A percentile compares a stretch with the other conserved stretches of the same genome.
Conservation (phyloP, 2,113 vertebrate species). For the Bombycilla garrulus region DNA sequence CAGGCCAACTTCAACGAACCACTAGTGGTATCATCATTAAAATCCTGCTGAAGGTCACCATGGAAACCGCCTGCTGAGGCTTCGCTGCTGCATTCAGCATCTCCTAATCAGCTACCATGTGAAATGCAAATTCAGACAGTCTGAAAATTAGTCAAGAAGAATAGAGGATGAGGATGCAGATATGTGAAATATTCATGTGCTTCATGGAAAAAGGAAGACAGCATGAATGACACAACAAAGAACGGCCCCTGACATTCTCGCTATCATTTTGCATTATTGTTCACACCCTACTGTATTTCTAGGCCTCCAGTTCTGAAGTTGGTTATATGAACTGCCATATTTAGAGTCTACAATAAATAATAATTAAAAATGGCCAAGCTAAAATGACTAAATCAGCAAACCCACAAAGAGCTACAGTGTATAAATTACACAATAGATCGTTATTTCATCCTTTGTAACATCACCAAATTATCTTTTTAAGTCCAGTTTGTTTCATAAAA, state of each 20-base stretch:
- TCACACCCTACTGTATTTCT: slow-evolving; percentile 89
- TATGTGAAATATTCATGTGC: slow-evolving; percentile 99
- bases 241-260: slow-evolving; percentile 89
- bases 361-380: slow-evolving; percentile 70
- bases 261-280: slow-evolving; percentile 88
- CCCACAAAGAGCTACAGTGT: not conserved
- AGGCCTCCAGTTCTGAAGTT: slow-evolving; percentile 73
- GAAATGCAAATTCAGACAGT: slow-evolving; percentile 99
- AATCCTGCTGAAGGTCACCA: slow-evolving; percentile 91
- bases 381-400: slow-evolving; percentile 55
- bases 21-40: slow-evolving; percentile 94
- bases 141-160: slow-evolving; percentile 98
- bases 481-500: not conserved
- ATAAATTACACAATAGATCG: slow-evolving; percentile 21
- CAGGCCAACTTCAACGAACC: slow-evolving; percentile 87
- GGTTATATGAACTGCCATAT: slow-evolving; percentile 68
- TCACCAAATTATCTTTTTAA: slow-evolving; percentile 10
- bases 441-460: not conserved
- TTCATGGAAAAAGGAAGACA: slow-evolving; percentile 85
- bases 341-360: slow-evolving; percentile 64
- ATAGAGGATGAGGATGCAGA: slow-evolving; percentile 91
- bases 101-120: slow-evolving; percentile 92
- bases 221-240: slow-evolving; percentile 99
- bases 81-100: slow-evolving; percentile 81
- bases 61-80: slow-evolving; percentile 95